phyloP scores from a whole-genome alignment of 2,888 invertebrate species.

The Eilema sororculum region DNA sequence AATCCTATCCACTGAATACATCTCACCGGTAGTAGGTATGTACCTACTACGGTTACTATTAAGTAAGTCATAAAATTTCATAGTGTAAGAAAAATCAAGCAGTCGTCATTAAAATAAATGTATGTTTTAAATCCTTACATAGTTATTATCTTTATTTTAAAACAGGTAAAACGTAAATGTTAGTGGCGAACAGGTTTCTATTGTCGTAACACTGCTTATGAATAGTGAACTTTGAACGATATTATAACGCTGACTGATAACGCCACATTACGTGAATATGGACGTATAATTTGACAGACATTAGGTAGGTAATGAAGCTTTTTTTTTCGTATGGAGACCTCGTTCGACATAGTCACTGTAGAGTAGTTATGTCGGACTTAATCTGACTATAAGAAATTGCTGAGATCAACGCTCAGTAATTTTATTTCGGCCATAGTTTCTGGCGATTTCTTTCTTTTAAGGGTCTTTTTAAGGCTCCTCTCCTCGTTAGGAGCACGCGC shows the following conservation, averaged over 20 bases:
- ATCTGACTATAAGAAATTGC: neutral
- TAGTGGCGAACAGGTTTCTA: neutral
- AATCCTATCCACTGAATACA: neutral
- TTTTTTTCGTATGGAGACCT: neutral
- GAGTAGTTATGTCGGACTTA: neutral
- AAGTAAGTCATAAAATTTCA: neutral
- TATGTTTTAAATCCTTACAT: neutral
- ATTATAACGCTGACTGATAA: slow-evolving; percentile 7
- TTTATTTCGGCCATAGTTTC: neutral
- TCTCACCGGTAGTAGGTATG: neutral
- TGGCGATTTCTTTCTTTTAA: neutral
- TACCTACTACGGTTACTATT: neutral
- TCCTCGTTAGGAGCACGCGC: too few species aligned
- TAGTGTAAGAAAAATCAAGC: neutral
- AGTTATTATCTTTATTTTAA: neutral
- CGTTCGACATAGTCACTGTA: neutral
- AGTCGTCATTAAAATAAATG: neutral
- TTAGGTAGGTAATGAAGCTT: neutral
- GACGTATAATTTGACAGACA: neutral
- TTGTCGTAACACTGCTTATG: slow-evolving; percentile 1
- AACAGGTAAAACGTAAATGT: neutral
- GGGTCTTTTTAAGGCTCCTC: too few species aligned
- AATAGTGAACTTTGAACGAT: slow-evolving; percentile 11
- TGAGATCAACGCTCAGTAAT: neutral
- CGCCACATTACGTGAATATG: neutral